Conservation (phyloP, 2,888 invertebrate genomes). For the Ditylenchus weischeri region DNA sequence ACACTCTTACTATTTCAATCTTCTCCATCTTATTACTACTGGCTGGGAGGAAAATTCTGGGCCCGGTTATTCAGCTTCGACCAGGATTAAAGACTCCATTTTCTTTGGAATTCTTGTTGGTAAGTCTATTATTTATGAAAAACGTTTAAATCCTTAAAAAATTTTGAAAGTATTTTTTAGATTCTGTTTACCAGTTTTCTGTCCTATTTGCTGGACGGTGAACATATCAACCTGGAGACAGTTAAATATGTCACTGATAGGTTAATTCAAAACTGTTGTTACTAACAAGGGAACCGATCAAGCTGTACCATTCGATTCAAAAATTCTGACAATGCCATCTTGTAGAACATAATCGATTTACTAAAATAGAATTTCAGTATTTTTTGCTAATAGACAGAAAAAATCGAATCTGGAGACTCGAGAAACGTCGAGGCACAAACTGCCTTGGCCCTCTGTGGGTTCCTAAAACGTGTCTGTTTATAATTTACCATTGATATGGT, state of each 20-base stretch:
- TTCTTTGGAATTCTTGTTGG: constrained; percentile 39
- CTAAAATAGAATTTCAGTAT: too few species aligned
- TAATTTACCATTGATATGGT: too few species aligned
- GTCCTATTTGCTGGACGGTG: constrained; percentile 28
- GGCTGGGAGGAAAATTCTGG: constrained; percentile 37
- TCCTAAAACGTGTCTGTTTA: too few species aligned
- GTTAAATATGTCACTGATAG: constrained; percentile 20
- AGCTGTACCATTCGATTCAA: too few species aligned
- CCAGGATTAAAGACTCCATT: constrained; percentile 29
- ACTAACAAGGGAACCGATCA: too few species aligned
- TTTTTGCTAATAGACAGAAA: too few species aligned
- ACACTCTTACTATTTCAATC: constrained; percentile 34
- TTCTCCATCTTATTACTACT: constrained; percentile 32
- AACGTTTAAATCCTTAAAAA: neutral
- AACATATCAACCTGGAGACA: constrained; percentile 28
- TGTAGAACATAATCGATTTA: too few species aligned
- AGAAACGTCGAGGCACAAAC: too few species aligned
- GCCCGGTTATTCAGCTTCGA: constrained; percentile 30
- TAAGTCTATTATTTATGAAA: constrained; percentile 9
- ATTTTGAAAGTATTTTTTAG: constrained; percentile 13
- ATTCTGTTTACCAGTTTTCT: constrained; percentile 25
- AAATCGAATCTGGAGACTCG: too few species aligned
- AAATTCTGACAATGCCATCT: too few species aligned
- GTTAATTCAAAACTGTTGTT: constrained; percentile 10
- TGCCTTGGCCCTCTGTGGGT: too few species aligned